Conservation (phyloP, 2,113 vertebrate species). For the Nematolebias whitei region DNA sequence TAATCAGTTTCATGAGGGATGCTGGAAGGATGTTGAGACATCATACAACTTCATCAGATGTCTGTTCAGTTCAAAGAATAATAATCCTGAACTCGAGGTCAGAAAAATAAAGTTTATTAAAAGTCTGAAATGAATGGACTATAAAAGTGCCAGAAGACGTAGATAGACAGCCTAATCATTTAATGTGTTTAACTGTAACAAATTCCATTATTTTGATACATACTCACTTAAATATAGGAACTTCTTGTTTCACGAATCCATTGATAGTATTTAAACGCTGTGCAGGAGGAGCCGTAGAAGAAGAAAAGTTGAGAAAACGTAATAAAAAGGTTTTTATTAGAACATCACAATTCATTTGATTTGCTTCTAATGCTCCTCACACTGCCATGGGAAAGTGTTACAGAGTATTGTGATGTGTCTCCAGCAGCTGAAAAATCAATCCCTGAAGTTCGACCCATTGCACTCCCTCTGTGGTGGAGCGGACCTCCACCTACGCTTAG, state of each 20-base stretch:
- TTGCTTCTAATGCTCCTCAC: slow-evolving; percentile 21
- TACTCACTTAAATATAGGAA: too few species aligned
- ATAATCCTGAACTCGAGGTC: too few species aligned
- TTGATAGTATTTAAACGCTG: too few species aligned
- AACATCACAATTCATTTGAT: neutral
- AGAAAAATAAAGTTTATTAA: too few species aligned
- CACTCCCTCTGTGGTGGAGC: slow-evolving; percentile 55
- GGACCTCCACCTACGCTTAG: slow-evolving; percentile 54
- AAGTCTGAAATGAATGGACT: neutral
- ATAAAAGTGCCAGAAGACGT: neutral
- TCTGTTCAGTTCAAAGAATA: too few species aligned
- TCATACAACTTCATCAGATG: neutral
- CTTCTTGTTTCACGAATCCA: neutral
- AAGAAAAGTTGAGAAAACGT: slow-evolving; percentile 5
- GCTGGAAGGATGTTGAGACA: neutral
- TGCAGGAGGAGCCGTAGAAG: neutral
- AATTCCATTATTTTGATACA: too few species aligned
- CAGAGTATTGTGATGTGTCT: slow-evolving; percentile 31
- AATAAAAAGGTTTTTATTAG: neutral
- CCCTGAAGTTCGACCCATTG: slow-evolving; percentile 48
- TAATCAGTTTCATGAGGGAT: neutral
- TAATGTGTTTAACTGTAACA: too few species aligned
- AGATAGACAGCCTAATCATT: neutral
- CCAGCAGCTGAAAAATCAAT: slow-evolving; percentile 45
- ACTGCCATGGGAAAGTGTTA: slow-evolving; percentile 29